A percentile compares a stretch with the other conserved stretches of the same genome.
These are phyloP conservation scores for Ptiloglossa arizonensis DNA, from an alignment of 1,140 invertebrate species.

Conservation along the genomic window DNA sequence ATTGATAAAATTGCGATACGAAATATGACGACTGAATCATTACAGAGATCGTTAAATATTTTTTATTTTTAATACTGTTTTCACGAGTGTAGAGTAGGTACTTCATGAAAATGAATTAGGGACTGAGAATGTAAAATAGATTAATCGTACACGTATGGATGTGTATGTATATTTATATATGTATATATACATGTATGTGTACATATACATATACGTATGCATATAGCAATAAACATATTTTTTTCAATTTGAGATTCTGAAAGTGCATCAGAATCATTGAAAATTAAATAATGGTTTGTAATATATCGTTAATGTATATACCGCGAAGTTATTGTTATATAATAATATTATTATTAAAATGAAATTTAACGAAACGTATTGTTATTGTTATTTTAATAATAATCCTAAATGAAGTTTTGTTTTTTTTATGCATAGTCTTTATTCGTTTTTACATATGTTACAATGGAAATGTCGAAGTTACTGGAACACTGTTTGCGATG, in stretches of 20 bases:
- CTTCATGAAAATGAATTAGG: slow-evolving; percentile 28
- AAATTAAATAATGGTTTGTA: slow-evolving; percentile 67
- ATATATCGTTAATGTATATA: slow-evolving; percentile 80
- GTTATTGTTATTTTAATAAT: background rate
- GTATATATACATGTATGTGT: slow-evolving; percentile 32
- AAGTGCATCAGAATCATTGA: slow-evolving; percentile 44
- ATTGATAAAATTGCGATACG: slow-evolving; percentile 29
- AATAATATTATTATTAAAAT: slow-evolving; percentile 76
- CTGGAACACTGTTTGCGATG: slow-evolving; percentile 69
- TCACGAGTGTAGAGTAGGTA: slow-evolving; percentile 59
- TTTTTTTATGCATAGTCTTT: slow-evolving; percentile 74
- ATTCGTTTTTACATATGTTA: slow-evolving; percentile 81
- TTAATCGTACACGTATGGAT: slow-evolving; percentile 41
- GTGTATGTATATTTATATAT: slow-evolving; percentile 43
- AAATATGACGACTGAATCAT: slow-evolving; percentile 25
- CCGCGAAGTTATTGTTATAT: slow-evolving; percentile 78
- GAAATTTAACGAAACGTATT: slow-evolving; percentile 60
- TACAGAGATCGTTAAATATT: slow-evolving; percentile 53
- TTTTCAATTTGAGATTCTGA: slow-evolving; percentile 52
- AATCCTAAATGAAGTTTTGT: background rate
- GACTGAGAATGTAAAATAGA: slow-evolving; percentile 52
- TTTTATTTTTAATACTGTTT: slow-evolving; percentile 70
- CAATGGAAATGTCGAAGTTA: slow-evolving; percentile 80
- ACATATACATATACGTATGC: slow-evolving; percentile 39
- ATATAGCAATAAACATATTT: slow-evolving; percentile 69